Conservation (phyloP, 1,140 invertebrate genomes). For the Panagrolaimus sp. region DNA sequence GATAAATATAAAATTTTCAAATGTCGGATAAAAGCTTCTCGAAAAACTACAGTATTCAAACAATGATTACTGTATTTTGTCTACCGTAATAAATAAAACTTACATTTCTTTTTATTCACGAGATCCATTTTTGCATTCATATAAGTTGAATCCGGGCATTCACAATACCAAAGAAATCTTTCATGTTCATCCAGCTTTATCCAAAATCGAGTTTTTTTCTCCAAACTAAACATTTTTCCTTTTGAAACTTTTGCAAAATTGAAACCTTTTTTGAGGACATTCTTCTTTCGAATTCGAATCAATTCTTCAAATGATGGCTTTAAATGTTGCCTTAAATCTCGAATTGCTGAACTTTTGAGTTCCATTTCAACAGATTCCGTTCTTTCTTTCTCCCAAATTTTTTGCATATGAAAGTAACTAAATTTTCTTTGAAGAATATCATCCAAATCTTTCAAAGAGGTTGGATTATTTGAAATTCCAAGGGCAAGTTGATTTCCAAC, state of each 20-base stretch:
- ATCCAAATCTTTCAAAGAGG: background rate
- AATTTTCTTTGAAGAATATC: constrained; percentile 5
- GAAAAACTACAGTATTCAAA: too few species aligned
- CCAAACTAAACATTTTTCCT: background rate
- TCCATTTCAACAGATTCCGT: background rate
- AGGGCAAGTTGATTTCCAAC: constrained; percentile 1
- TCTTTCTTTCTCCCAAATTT: constrained; percentile 7
- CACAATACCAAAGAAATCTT: background rate
- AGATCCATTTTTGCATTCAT: too few species aligned
- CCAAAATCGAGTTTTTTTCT: background rate
- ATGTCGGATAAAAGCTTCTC: too few species aligned
- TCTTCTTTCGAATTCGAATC: background rate
- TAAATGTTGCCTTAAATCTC: background rate
- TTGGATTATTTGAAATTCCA: background rate
- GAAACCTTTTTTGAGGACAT: constrained; percentile 4
- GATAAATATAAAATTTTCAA: too few species aligned
- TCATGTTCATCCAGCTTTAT: background rate
- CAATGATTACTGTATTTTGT: too few species aligned
- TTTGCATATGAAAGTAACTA: constrained; percentile 4
- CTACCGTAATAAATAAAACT: background rate
- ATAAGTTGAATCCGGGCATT: background rate
- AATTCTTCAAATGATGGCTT: background rate
- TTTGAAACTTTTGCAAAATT: background rate
- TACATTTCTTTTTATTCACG: too few species aligned
- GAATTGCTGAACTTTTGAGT: background rate